Evolutionary conservation across 2,113 vertebrate genomes (phyloP).

Genomic region (Otolemur garnettii): DNA sequence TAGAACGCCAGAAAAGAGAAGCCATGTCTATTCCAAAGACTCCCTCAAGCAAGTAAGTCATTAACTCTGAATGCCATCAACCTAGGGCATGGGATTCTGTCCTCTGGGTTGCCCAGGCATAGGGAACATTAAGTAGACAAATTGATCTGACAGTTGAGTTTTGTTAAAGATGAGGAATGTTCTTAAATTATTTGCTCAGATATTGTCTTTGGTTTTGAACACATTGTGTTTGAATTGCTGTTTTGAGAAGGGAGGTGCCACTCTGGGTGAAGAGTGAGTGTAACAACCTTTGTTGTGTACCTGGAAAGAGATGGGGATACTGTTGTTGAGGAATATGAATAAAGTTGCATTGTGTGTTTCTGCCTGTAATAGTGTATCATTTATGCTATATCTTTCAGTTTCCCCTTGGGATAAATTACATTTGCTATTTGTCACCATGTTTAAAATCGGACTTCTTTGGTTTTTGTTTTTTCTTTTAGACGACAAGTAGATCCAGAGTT

Average conservation of each 20-base stretch:
- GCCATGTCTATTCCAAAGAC: slow-evolving; percentile 89
- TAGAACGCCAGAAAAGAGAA: slow-evolving; percentile 96
- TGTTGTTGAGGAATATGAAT: not conserved
- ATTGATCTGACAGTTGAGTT: not conserved
- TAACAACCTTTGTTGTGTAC: not conserved
- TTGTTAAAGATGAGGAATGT: not conserved
- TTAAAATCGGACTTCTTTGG: not conserved
- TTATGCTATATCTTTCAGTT: not conserved
- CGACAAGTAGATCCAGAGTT: slow-evolving; percentile 94
- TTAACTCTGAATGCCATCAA: not conserved
- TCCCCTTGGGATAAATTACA: not conserved
- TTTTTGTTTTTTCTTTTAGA: slow-evolving; percentile 83
- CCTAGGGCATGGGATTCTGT: not conserved
- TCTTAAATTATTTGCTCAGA: not conserved
- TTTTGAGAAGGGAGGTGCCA: not conserved
- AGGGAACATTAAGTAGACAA: not conserved
- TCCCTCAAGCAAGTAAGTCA: slow-evolving; percentile 89
- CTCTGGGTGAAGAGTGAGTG: not conserved
- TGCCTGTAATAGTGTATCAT: not conserved
- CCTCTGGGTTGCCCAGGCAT: not conserved
- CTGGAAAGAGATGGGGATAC: not conserved
- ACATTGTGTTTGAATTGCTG: not conserved
- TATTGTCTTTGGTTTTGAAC: not conserved
- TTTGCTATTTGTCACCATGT: not conserved
- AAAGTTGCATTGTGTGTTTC: not conserved